Evolutionary conservation across 2,888 invertebrate species (phyloP).

Genomic region (Drosophila algonquin): DNA sequence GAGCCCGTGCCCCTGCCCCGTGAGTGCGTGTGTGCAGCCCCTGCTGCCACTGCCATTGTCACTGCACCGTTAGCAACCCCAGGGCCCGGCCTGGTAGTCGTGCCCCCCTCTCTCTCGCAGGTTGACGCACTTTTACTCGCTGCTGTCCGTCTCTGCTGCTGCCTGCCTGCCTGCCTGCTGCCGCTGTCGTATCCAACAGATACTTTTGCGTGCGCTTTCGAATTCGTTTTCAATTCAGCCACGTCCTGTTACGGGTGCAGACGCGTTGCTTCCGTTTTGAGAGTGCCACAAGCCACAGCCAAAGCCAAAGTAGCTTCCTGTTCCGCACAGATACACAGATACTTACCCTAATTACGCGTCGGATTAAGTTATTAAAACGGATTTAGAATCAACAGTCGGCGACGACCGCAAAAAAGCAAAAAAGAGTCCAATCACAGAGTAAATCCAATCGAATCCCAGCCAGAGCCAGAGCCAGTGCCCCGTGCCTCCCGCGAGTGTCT

Average conservation of each 20-base stretch:
- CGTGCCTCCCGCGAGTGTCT: conserved; percentile 34
- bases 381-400: conserved; percentile 71
- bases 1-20: conserved; percentile 6
- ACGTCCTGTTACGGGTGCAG: conserved; percentile 81
- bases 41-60: conserved; percentile 15
- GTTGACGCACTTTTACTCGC: conserved; percentile 44
- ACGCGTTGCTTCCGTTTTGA: conserved; percentile 81
- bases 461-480: conserved; percentile 19
- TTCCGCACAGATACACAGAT: conserved; percentile 43
- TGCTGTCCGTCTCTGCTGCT: conserved; percentile 20
- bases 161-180: conserved; percentile 16
- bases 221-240: conserved; percentile 80
- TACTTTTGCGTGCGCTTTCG: conserved; percentile 74
- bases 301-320: neutral
- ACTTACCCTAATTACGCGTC: conserved; percentile 82
- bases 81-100: too few species aligned
- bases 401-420: conserved; percentile 23
- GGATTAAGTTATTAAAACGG: conserved; percentile 83
- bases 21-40: conserved; percentile 42
- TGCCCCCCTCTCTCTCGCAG: conserved; percentile 19
- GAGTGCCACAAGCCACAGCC: conserved; percentile 41
- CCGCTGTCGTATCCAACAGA: conserved; percentile 68
- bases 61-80: conserved; percentile 10
- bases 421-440: conserved; percentile 31
- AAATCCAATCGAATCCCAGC: conserved; percentile 21